A percentile compares a stretch with the other conserved stretches of the same genome.
Conservation (phyloP, 2,888 invertebrate genomes). For the Mesodorylaimus sp. region DNA sequence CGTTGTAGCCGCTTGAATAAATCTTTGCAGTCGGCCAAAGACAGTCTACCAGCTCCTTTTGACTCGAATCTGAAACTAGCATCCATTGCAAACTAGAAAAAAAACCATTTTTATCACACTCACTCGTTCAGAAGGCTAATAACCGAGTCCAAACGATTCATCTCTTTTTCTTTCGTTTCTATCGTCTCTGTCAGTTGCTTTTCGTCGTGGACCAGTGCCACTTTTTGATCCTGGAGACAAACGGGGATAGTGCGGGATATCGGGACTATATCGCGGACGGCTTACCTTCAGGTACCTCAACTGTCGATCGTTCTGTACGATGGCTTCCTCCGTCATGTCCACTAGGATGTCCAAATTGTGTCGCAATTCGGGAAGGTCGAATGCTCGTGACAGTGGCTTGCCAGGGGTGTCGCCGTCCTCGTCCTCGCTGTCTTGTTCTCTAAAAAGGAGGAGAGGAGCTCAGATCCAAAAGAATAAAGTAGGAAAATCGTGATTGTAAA, state of each 20-base stretch:
- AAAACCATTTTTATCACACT: constrained; percentile 12
- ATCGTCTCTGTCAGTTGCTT: constrained; percentile 48
- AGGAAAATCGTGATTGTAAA: neutral
- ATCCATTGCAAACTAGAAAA: too few species aligned
- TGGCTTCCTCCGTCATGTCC: constrained; percentile 82
- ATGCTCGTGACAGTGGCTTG: constrained; percentile 23
- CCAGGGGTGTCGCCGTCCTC: neutral
- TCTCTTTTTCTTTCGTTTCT: constrained; percentile 50
- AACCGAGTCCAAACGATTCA: constrained; percentile 42
- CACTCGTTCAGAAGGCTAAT: constrained; percentile 12
- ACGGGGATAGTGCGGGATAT: neutral
- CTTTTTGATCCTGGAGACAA: constrained; percentile 45
- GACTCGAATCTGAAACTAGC: too few species aligned
- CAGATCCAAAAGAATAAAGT: neutral
- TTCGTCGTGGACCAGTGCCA: constrained; percentile 59
- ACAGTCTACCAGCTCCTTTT: constrained; percentile 25
- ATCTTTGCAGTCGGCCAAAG: constrained; percentile 42
- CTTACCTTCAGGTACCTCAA: constrained; percentile 46
- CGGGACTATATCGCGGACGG: neutral
- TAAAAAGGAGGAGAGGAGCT: neutral
- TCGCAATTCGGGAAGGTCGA: constrained; percentile 61
- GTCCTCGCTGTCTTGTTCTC: neutral
- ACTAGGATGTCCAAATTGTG: constrained; percentile 79
- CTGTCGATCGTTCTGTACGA: constrained; percentile 62
- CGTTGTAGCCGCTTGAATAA: constrained; percentile 43